These are phyloP conservation scores for Mythimna pallens DNA, from an alignment of 2,888 invertebrate genomes.

Conservation along the genomic window DNA sequence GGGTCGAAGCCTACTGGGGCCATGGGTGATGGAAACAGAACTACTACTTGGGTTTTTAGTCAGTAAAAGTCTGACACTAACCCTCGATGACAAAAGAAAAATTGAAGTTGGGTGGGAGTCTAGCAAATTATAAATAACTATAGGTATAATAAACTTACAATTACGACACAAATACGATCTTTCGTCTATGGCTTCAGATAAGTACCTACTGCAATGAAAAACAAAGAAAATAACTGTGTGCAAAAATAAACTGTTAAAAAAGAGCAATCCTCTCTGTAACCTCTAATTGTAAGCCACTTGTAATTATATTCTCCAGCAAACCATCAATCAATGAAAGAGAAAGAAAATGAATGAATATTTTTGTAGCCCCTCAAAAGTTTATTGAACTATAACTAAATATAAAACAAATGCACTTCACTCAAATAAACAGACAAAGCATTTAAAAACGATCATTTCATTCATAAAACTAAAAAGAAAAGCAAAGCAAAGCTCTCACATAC, in stretches of 20 bases:
- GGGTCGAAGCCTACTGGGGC: no score
- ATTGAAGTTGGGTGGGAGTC: no score
- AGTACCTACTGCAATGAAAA: not conserved
- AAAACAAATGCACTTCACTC: not conserved
- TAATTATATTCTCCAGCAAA: slow-evolving; percentile 18
- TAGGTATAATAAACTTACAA: no score
- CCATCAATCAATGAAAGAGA: slow-evolving; percentile 5
- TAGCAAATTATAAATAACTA: no score
- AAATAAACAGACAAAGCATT: slow-evolving; percentile 8
- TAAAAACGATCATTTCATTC: not conserved
- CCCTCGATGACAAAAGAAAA: no score
- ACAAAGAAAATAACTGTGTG: not conserved
- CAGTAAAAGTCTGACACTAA: no score
- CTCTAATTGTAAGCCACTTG: slow-evolving; percentile 13
- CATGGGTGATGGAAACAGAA: no score
- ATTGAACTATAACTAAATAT: slow-evolving; percentile 24
- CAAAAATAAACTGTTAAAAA: not conserved
- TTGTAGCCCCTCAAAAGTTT: not conserved
- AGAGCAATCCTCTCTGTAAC: not conserved
- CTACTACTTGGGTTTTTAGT: no score
- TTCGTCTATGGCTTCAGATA: no score
- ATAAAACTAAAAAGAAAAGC: slow-evolving; percentile 43
- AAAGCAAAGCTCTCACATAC: slow-evolving; percentile 5
- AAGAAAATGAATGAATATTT: not conserved
- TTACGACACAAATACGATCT: no score